Base-by-base conservation (phyloP, 2,113 vertebrate species). In the Dromiciops gliroides region DNA sequence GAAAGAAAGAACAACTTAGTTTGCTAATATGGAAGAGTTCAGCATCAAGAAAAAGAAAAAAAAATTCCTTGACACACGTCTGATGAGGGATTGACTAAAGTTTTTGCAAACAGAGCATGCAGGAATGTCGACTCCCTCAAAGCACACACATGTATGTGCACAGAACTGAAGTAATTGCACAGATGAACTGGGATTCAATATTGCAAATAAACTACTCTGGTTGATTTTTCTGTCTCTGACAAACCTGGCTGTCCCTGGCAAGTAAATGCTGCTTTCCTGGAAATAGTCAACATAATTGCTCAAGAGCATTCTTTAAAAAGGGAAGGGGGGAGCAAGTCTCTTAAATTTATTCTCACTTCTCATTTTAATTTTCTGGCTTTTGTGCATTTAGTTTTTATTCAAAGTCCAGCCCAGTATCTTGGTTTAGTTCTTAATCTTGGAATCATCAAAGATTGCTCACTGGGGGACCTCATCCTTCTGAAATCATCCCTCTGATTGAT, bases 21-120 rank as follows among this genome's bases (percentile, higher is more conserved):
- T 97, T 98, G 97, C 97, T 98, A 98, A 98, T 98, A 48, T 93
- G 49, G 48, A 97, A 97, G 97, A 97, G 97, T 98, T 98, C 97
- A 97, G 95, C 96, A 97, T 97, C 95, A 98, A 19, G 37, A 23
- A 83, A 44, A 83, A 83, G 19, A 22, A 83, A 44, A 83, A 44
- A n/a, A n/a, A n/a, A n/a, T n/a, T n/a, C 91, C 88, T 88, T 94
- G 98, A 98, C 97, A 96, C 93, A 97, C 97, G 98, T 98, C 98
- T 99, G 97, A 98, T 95, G 96, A 93, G 91, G 89, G 92, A 26
- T 96, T 98, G 98, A 95, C 93, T 97, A 97, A 95, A 92, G 94
- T 96, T 52, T 89, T 90, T 83, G 37, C 92, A 93, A 96, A 97
- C 44, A 93, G 97, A 98, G 83, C 94, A 92, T 92, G 51, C 93